phyloP scores from a whole-genome alignment of 2,113 vertebrate species.

The Pelobates fuscus region DNA sequence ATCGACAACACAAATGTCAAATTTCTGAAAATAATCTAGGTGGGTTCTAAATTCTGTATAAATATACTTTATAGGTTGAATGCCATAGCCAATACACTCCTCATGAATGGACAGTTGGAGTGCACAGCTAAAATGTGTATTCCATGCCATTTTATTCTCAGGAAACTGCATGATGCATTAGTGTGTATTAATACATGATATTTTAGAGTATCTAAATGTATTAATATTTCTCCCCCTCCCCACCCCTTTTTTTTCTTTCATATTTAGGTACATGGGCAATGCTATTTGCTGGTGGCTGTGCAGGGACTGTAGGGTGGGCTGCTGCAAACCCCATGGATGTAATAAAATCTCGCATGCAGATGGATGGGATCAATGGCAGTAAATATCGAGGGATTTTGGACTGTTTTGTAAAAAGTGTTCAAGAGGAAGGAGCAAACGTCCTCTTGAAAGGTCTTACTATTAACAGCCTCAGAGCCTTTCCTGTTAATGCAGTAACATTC shows the following conservation, averaged over 20 bases:
- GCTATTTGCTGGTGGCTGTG: slow-evolving; percentile 73
- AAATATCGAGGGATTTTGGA: slow-evolving; percentile 71
- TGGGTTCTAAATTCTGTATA: no score
- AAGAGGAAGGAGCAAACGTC: slow-evolving; percentile 70
- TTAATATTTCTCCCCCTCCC: no score
- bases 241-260: not conserved
- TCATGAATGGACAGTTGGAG: no score
- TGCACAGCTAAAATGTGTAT: no score
- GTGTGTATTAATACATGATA: no score
- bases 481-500: slow-evolving; percentile 81
- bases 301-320: slow-evolving; percentile 74
- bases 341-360: slow-evolving; percentile 79
- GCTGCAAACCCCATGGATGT: slow-evolving; percentile 79
- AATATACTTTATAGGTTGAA: no score
- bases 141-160: no score
- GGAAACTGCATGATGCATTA: no score
- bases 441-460: slow-evolving; percentile 75
- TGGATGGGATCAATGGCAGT: slow-evolving; percentile 67
- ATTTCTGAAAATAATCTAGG: no score
- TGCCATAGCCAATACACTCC: no score
- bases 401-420: slow-evolving; percentile 71
- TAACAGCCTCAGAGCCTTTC: slow-evolving; percentile 79
- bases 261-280: slow-evolving; percentile 64
- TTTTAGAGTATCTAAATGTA: no score
- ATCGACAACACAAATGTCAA: no score